phyloP scores from a whole-genome alignment of 2,113 vertebrate genomes.

The Gracilinanus agilis region DNA sequence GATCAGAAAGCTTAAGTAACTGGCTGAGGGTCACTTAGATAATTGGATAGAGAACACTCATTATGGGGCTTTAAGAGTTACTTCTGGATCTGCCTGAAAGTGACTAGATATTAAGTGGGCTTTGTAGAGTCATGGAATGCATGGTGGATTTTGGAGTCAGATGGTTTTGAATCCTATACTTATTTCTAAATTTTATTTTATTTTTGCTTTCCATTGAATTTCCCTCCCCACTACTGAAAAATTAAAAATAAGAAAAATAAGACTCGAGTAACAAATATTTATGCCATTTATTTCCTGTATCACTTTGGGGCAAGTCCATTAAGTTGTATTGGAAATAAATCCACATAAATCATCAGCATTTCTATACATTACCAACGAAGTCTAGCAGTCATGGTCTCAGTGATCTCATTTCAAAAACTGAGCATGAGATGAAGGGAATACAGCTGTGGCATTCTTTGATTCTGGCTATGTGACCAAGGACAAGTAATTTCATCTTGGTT shows the following conservation, averaged over 20 bases:
- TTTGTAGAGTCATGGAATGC: not conserved
- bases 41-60: not conserved
- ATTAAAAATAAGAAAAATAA: not conserved
- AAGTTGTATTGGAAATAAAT: not conserved
- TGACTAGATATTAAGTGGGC: not conserved
- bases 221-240: not conserved
- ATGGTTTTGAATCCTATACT: not conserved
- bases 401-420: not conserved
- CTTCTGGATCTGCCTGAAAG: not conserved
- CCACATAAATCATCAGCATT: too few species aligned
- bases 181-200: not conserved
- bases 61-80: not conserved
- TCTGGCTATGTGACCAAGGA: not conserved
- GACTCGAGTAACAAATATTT: not conserved
- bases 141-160: not conserved
- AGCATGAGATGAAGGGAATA: not conserved
- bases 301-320: not conserved
- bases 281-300: not conserved
- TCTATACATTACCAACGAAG: too few species aligned
- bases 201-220: too few species aligned
- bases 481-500: not conserved
- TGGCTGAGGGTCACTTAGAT: conserved; percentile 10
- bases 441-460: not conserved
- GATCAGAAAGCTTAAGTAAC: conserved; percentile 5
- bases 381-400: not conserved